Base-by-base conservation (phyloP, 2,888 invertebrate genomes). In the Liopterus haemorrhoidalis region DNA sequence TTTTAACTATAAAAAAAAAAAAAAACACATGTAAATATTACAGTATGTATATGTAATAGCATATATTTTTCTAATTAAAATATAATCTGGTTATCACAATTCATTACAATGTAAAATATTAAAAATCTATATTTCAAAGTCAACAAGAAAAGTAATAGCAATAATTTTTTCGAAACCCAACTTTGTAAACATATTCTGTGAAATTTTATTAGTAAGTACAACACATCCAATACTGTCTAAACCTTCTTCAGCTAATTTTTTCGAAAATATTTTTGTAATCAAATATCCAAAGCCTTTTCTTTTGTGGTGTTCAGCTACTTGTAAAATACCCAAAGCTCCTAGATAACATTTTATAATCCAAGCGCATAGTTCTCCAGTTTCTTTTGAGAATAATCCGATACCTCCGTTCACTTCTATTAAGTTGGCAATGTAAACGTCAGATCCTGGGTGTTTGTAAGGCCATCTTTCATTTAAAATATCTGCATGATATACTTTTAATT, bases 241-340 rank as follows among this genome's bases (percentile, higher is more conserved):
- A 16, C 62, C 66, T 35, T 62, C 56, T 36, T 60, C 50, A 1
- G 62, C 65, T 11, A 69, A 58, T 36, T 58, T 48, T 45, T 62
- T 67, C 6, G 63, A 51, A 37, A 67, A 46, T 2, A 57, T 51
- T 54, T 63, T 61, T 2, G 59, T 54, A 12, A 68, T 57, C 15
- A 65, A 50, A 48, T 54, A 57, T 4, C 60, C 69, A 48, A 67
- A 68, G 16, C 69, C 68, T 47, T 59, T 66, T 30, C 62, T 54
- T 47, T 54, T 63, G 41, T 68, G 55, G 12, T 57, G 53, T 2
- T 64, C 58, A 5, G 58, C 48, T 2, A 67, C 67, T 47, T 69
- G 67, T 18, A 68, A 53, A 4, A 63, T 54, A 12, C 61, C 62
- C 27, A 68, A 33, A 14, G 61, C 63, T 12, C 64, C 62, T 39